Evolutionary conservation across 2,113 vertebrate genomes (phyloP), one percentile per base, ranked within the genome.

Genomic region (Ceuthmochares aereus): DNA sequence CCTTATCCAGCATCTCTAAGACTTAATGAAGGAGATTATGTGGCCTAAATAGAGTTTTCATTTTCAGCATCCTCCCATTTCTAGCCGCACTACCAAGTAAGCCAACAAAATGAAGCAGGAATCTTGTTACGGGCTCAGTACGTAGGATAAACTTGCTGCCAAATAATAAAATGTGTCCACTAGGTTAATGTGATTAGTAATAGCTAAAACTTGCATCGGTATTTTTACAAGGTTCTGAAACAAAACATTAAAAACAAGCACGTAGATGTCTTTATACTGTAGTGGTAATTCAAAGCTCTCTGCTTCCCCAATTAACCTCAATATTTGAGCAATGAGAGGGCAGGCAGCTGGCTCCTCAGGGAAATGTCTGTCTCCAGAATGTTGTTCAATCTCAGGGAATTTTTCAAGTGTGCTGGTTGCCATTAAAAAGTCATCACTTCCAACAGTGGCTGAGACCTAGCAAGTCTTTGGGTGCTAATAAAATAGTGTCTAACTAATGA

Each of bases 371-470:
- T 27, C 88, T 96, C 88, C 94, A 94, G 73, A 96, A 51, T 14
- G 37, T 42, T 82, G 78, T 85, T 89, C 91, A 77, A 17, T 76
- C 84, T 82, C 15, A 4, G 92, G 92, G 96, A 93, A 87, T 78
- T 94, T 42, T 81, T 95, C 76, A 14, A 19, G 68, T 2, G 0
- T 32, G 73, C 79, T 86, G 72, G 32, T 75, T 95, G 93, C 80
- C 90, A 58, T 95, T 79, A 94, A 97, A 96, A 97, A 95, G 51
- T 95, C 96, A 87, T 92, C 93, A 79, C 93, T 96, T 82, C 84
- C 47, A 15, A 89, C 90, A 83, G 79, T 93, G 96, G 95, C 96
- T 94, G n/a, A 70, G 78, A 78, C 59, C 47, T 55, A 68, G 93
- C 36, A 42, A 78, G 76, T 16, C 59, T 83, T 93, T 58, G 69